Conservation (phyloP, 2,888 invertebrate genomes). For the Leuctra nigra region DNA sequence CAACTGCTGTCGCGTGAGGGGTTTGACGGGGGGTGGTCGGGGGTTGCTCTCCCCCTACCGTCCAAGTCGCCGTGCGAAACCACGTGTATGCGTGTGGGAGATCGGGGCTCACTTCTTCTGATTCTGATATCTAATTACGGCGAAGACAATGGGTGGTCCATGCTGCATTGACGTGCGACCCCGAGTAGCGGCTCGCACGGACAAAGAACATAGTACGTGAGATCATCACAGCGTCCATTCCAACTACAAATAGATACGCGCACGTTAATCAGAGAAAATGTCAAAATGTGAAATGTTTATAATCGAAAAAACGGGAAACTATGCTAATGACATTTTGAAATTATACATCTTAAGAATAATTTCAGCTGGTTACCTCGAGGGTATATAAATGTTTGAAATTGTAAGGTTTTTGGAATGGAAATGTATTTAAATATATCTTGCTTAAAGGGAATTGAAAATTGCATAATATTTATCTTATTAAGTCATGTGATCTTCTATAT, state of each 20-base stretch:
- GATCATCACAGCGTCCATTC: not conserved
- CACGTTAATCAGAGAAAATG: constrained; percentile 12
- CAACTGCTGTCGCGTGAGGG: no score
- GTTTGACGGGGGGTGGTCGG: no score
- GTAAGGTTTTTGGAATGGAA: no score
- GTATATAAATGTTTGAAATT: no score
- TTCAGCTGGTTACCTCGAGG: no score
- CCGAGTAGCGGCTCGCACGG: not conserved
- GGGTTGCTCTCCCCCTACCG: no score
- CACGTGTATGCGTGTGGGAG: not conserved
- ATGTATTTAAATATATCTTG: no score
- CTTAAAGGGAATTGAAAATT: no score
- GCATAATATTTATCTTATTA: no score
- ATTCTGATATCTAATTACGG: constrained; percentile 17
- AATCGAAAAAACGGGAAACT: not conserved
- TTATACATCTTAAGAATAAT: no score
- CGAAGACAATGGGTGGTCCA: constrained; percentile 17
- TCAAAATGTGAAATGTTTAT: constrained; percentile 2
- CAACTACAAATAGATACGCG: constrained; percentile 5
- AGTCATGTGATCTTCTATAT: no score
- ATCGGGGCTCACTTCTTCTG: constrained; percentile 10
- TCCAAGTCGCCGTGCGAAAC: no score
- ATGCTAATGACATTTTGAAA: not conserved
- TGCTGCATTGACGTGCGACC: constrained; percentile 1
- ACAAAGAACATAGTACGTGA: not conserved